A percentile compares a stretch with the other conserved stretches of the same genome.
These are phyloP conservation scores for Sylvia borin DNA, from an alignment of 2,797 vertebrate genomes.

Conservation along the genomic window DNA sequence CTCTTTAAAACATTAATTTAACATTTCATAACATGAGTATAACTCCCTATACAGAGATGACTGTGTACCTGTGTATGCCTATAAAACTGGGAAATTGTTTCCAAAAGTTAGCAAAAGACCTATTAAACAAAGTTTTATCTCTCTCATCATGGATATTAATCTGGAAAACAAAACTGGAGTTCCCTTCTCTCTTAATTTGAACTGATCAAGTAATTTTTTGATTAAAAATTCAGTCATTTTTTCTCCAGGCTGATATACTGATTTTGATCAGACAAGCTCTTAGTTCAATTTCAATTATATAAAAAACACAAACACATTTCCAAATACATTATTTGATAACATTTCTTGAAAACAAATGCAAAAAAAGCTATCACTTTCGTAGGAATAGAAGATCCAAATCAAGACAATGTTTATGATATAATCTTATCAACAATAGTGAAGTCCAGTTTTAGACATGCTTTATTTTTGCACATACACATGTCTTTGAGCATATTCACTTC, in stretches of 20 bases:
- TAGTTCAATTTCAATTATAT: not conserved
- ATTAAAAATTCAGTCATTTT: not conserved
- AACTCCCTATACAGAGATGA: not conserved
- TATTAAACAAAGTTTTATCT: not conserved
- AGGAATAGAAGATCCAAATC: not conserved
- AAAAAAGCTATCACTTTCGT: not conserved
- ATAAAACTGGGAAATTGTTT: not conserved
- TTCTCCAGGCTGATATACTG: not conserved
- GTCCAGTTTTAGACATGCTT: not conserved
- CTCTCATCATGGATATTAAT: not conserved
- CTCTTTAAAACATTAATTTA: not conserved
- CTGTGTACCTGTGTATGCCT: not conserved
- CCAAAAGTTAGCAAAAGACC: not conserved
- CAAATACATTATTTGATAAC: not conserved
- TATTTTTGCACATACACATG: not conserved
- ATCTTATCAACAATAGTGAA: not conserved
- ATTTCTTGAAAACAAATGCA: not conserved
- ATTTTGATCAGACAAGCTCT: not conserved
- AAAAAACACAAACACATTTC: not conserved
- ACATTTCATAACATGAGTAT: not conserved
- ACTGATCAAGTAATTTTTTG: not conserved
- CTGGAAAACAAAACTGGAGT: not conserved
- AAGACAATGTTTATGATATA: not conserved
- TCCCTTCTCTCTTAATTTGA: not conserved
- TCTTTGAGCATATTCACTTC: not conserved